Percentiles rank a stretch among this genome's conserved stretches.
phyloP scores from a whole-genome alignment of 2,797 vertebrate species.

The Bradypodion pumilum region DNA sequence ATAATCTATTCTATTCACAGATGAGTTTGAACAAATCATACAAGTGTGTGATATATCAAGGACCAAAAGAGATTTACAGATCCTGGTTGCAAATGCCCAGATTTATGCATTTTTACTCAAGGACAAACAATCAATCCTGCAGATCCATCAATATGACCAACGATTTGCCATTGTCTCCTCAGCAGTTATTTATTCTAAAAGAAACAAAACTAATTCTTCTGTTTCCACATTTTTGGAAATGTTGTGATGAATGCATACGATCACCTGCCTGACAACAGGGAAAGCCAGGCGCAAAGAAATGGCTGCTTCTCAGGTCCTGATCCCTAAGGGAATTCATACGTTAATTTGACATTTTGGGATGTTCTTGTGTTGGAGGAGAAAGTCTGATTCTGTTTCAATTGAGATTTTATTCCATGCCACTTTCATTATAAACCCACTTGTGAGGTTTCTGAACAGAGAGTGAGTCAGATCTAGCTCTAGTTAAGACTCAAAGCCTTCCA shows the following conservation, averaged over 20 bases:
- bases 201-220: not conserved
- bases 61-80: no score
- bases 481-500: no score
- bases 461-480: no score
- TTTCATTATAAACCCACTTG: no score
- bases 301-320: conserved; percentile 9
- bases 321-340: not conserved
- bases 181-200: not conserved
- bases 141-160: not conserved
- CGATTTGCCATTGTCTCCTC: not conserved
- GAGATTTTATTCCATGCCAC: not conserved
- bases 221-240: not conserved
- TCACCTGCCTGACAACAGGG: conserved; percentile 15
- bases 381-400: not conserved
- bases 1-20: no score
- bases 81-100: no score
- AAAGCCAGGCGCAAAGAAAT: not conserved
- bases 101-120: no score
- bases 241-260: not conserved
- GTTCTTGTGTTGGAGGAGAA: not conserved
- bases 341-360: not conserved
- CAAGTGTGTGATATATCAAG: no score
- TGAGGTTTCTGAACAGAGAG: no score
- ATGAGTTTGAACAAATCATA: no score
- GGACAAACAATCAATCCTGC: no score